A percentile compares a stretch with the other conserved stretches of the same genome.
Evolutionary conservation across 2,797 vertebrate genomes (phyloP).

Genomic region (Hyperoplus immaculatus): DNA sequence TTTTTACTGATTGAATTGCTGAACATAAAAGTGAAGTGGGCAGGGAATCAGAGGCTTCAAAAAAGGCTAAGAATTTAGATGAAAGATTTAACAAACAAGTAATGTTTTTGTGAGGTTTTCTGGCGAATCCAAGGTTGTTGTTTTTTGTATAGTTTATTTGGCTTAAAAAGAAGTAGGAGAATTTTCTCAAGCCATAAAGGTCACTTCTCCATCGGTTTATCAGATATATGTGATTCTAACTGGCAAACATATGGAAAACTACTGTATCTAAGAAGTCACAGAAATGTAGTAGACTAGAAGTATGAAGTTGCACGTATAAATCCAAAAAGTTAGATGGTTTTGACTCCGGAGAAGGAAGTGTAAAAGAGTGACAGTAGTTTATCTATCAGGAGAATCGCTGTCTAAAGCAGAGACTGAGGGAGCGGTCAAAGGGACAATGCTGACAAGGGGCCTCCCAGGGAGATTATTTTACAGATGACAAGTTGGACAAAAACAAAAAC

Average conservation of each 20-base stretch:
- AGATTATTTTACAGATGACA: neutral
- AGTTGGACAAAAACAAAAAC: neutral
- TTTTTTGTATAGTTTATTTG: no score
- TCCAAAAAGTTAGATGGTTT: neutral
- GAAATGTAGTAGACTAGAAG: no score
- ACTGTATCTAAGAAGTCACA: no score
- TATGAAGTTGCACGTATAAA: neutral
- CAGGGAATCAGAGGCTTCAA: neutral
- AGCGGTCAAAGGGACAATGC: neutral
- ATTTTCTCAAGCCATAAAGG: no score
- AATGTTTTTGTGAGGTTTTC: no score
- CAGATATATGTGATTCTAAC: no score
- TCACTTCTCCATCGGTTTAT: no score
- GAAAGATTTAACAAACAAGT: neutral
- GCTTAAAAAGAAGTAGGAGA: no score
- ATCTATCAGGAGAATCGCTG: neutral
- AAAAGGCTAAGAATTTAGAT: neutral
- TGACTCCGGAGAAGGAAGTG: neutral
- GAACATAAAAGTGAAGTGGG: no score
- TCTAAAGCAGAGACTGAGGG: neutral
- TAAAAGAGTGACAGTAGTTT: neutral
- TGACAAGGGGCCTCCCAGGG: neutral
- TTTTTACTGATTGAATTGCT: neutral
- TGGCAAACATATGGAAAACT: no score
- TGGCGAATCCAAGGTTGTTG: no score